Evolutionary conservation across 2,888 invertebrate species (phyloP).

Genomic region (Drosophila affinis): DNA sequence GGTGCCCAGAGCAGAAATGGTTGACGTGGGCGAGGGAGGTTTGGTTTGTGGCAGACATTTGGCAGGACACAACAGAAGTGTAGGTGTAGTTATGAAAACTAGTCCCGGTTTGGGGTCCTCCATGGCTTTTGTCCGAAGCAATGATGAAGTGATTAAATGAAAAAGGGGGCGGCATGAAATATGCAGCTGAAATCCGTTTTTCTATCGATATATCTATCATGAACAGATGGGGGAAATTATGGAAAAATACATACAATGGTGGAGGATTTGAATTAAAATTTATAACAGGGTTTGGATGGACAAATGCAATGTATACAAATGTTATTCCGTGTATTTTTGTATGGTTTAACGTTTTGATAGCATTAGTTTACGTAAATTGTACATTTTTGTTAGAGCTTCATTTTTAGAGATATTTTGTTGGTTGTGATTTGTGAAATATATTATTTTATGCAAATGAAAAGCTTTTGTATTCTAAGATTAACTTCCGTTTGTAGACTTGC

Average conservation of each 20-base stretch:
- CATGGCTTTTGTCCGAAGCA: background rate
- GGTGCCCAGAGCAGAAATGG: slow-evolving; percentile 7
- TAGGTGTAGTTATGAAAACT: slow-evolving; percentile 10
- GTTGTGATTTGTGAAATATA: background rate
- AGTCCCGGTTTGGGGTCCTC: background rate
- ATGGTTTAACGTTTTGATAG: background rate
- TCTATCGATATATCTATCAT: background rate
- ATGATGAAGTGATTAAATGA: background rate
- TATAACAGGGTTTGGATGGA: background rate
- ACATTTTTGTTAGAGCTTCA: background rate
- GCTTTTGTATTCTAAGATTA: too few relatives aligned
- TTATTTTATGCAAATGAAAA: background rate
- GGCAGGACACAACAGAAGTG: slow-evolving; percentile 10
- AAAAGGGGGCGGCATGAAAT: too few relatives aligned
- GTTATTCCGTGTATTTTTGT: background rate
- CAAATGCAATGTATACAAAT: background rate
- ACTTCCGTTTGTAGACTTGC: too few relatives aligned
- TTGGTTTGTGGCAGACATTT: background rate
- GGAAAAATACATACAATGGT: background rate
- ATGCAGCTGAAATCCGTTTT: background rate
- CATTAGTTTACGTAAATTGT: background rate
- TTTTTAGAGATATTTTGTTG: background rate
- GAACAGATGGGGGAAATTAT: background rate
- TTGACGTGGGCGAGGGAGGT: background rate
- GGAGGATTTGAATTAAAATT: too few relatives aligned